These are phyloP conservation scores for Drosophila dives DNA, from an alignment of 2,888 invertebrate species.

Conservation along the genomic window DNA sequence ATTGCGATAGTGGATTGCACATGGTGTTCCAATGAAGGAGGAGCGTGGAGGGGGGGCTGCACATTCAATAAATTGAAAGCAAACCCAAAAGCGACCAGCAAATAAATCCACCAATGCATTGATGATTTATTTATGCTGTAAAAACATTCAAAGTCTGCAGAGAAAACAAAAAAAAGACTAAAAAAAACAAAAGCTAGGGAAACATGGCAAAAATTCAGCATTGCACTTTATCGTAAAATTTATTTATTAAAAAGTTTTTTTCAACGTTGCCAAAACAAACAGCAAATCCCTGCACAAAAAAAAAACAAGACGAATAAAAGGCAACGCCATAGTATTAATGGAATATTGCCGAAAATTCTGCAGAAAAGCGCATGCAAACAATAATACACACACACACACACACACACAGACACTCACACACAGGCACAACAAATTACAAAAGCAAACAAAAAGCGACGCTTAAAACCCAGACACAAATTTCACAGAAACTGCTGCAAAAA, in stretches of 20 bases:
- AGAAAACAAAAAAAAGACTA: slow-evolving; percentile 12
- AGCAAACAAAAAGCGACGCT: slow-evolving; percentile 67
- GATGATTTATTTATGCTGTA: slow-evolving; percentile 76
- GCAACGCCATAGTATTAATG: slow-evolving; percentile 67
- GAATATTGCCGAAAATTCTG: slow-evolving; percentile 79
- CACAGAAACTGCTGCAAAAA: slow-evolving; percentile 41
- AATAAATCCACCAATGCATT: slow-evolving; percentile 57
- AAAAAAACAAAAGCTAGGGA: background rate
- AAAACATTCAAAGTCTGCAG: slow-evolving; percentile 14
- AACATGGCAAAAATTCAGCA: slow-evolving; percentile 54
- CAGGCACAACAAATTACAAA: slow-evolving; percentile 57
- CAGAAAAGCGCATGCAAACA: slow-evolving; percentile 75
- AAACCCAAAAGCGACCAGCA: slow-evolving; percentile 21
- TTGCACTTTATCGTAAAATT: slow-evolving; percentile 69
- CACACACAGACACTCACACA: slow-evolving; percentile 25
- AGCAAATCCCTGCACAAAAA: slow-evolving; percentile 15
- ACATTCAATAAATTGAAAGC: slow-evolving; percentile 47
- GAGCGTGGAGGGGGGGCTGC: background rate
- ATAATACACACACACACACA: slow-evolving; percentile 27
- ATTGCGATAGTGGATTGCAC: background rate
- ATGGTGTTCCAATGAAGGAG: background rate
- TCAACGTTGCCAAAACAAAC: slow-evolving; percentile 63
- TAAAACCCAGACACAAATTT: slow-evolving; percentile 69
- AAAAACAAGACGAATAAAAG: slow-evolving; percentile 2
- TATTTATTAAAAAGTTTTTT: slow-evolving; percentile 71